Evolutionary conservation across 2,888 invertebrate species (phyloP).

Genomic region (Athripsodes cinereus): DNA sequence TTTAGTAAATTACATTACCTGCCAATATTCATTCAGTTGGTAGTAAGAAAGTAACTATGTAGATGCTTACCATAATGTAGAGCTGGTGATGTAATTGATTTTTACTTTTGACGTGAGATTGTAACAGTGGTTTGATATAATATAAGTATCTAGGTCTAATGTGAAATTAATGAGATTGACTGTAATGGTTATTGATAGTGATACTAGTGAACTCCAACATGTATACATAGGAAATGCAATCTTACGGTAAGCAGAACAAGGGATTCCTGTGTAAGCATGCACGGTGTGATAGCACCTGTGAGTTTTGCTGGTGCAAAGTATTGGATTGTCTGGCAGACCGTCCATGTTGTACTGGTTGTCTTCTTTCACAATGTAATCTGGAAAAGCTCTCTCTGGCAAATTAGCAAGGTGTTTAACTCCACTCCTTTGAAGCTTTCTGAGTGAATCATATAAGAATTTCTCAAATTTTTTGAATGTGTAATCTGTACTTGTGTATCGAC

Average conservation of each 20-base stretch:
- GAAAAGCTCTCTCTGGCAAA: conserved; percentile 51
- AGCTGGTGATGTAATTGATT: background rate
- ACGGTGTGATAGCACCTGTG: conserved; percentile 87
- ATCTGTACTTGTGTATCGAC: conserved; percentile 60
- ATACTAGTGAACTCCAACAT: too few species aligned
- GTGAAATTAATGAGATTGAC: too few species aligned
- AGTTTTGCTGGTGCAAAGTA: conserved; percentile 79
- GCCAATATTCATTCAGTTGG: background rate
- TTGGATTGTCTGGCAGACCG: conserved; percentile 63
- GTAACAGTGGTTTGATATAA: too few species aligned
- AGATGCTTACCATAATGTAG: too few species aligned
- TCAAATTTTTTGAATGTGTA: conserved; percentile 75
- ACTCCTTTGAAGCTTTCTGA: conserved; percentile 69
- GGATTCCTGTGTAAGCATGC: conserved; percentile 85
- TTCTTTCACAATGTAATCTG: conserved; percentile 45
- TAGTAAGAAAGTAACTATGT: background rate
- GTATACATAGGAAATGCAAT: conserved; percentile 31
- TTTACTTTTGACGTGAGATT: background rate
- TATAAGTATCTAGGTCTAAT: too few species aligned
- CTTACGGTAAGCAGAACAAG: conserved; percentile 84
- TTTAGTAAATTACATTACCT: background rate
- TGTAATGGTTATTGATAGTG: too few species aligned
- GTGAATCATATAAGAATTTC: conserved; percentile 80
- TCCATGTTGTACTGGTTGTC: conserved; percentile 55
- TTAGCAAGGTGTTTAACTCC: conserved; percentile 59